Conservation (phyloP, 30 jellyfish, hydroid and myxozoan species). For the Haliclystus octoradiatus region DNA sequence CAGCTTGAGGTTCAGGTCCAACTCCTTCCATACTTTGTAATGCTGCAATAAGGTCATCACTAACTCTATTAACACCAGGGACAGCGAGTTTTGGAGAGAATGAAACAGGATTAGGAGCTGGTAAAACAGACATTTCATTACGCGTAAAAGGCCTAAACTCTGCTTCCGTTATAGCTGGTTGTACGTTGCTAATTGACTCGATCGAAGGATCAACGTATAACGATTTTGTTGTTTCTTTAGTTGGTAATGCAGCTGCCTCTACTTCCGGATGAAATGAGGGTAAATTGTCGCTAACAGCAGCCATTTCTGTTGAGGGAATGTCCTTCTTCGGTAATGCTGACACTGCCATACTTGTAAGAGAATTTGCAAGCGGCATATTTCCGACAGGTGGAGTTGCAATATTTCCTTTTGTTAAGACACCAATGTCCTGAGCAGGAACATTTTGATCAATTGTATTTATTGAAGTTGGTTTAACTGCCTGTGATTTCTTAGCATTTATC, state of each 20-base stretch:
- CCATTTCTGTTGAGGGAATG: neutral
- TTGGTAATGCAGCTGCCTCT: neutral
- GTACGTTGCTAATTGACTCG: neutral
- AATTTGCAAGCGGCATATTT: neutral
- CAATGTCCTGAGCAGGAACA: neutral
- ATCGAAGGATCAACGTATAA: neutral
- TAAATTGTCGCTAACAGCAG: too few species aligned
- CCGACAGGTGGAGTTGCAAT: neutral
- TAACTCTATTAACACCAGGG: slow-evolving; percentile 21
- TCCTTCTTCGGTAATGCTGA: neutral
- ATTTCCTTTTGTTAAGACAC: neutral
- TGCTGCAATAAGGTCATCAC: slow-evolving; percentile 52
- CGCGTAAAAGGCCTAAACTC: too few species aligned
- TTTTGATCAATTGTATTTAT: neutral
- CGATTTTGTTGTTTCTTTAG: neutral
- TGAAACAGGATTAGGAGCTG: neutral
- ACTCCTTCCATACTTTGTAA: slow-evolving; percentile 45
- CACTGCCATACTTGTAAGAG: neutral
- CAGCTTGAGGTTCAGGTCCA: slow-evolving; percentile 18
- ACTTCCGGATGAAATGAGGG: neutral
- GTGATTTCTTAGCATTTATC: slow-evolving; percentile 3
- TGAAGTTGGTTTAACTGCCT: neutral
- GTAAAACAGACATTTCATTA: neutral
- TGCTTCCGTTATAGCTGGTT: neutral
- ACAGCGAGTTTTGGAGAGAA: neutral